Percentiles rank a stretch among this genome's conserved stretches.
Evolutionary conservation across 2,113 vertebrate genomes (phyloP).

Genomic region (Paradoxurus hermaphroditus): DNA sequence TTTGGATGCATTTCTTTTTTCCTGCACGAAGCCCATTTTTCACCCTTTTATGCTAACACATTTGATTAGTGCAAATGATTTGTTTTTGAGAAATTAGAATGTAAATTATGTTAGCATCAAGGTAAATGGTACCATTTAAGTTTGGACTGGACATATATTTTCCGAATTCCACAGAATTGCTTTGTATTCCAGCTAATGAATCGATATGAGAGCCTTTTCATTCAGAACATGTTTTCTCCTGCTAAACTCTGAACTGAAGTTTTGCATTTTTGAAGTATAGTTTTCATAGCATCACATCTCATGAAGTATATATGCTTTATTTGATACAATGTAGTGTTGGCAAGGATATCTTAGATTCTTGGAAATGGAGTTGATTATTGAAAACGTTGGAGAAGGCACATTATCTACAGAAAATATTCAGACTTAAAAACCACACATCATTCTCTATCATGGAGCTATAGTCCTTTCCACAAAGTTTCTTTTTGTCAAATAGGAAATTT

Average conservation of each 20-base stretch:
- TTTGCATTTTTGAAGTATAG: slow-evolving; percentile 55
- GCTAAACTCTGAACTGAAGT: slow-evolving; percentile 77
- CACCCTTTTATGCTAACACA: background rate
- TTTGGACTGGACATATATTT: slow-evolving; percentile 54
- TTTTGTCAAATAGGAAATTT: slow-evolving; percentile 23
- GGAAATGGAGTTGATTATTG: slow-evolving; percentile 69
- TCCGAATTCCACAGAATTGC: slow-evolving; percentile 73
- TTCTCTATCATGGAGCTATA: background rate
- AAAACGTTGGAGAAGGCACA: slow-evolving; percentile 63
- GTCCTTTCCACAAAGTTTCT: slow-evolving; percentile 26
- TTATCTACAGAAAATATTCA: slow-evolving; percentile 66
- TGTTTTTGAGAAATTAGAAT: slow-evolving; percentile 33
- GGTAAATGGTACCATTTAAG: background rate
- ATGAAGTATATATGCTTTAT: slow-evolving; percentile 63
- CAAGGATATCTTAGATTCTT: slow-evolving; percentile 74
- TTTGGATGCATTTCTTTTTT: background rate
- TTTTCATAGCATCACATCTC: slow-evolving; percentile 57
- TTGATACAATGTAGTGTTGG: slow-evolving; percentile 59
- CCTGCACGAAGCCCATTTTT: background rate
- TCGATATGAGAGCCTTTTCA: slow-evolving; percentile 74
- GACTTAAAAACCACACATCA: slow-evolving; percentile 15
- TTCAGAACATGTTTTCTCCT: slow-evolving; percentile 56
- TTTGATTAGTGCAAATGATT: background rate
- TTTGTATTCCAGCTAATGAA: slow-evolving; percentile 71
- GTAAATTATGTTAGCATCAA: background rate